A percentile compares a stretch with the other conserved stretches of the same genome.
phyloP scores from a whole-genome alignment of 2,888 invertebrate species.

The Leptinotarsa peninsularis region DNA sequence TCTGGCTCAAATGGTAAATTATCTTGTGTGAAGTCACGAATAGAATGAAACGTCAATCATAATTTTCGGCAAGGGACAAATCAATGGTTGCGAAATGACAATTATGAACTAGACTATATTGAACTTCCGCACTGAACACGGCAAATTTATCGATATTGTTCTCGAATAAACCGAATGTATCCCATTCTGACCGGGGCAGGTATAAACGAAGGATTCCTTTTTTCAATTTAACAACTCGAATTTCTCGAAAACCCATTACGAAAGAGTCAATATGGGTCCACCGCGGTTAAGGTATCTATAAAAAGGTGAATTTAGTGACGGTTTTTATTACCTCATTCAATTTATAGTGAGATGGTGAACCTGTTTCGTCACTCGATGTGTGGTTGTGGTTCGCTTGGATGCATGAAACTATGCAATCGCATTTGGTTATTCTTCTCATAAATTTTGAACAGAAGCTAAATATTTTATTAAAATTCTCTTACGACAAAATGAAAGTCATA shows the following conservation, averaged over 20 bases:
- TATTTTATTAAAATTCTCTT: constrained; percentile 55
- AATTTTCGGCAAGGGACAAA: too few species aligned
- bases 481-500: constrained; percentile 56
- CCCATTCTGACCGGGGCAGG: constrained; percentile 18
- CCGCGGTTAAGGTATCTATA: constrained; percentile 44
- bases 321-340: constrained; percentile 49
- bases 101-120: too few species aligned
- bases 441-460: constrained; percentile 57
- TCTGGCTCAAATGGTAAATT: too few species aligned
- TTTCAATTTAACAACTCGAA: constrained; percentile 43
- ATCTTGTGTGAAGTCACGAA: too few species aligned
- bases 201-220: constrained; percentile 17
- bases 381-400: constrained; percentile 45
- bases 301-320: constrained; percentile 48
- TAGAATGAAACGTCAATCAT: too few species aligned
- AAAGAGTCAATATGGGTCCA: constrained; percentile 42
- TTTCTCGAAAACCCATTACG: constrained; percentile 42
- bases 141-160: constrained; percentile 19
- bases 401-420: constrained; percentile 53
- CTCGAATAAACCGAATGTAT: background rate
- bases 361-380: constrained; percentile 49
- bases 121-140: background rate
- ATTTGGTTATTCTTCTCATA: constrained; percentile 61
- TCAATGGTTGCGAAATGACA: too few species aligned
- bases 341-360: constrained; percentile 55